phyloP scores from a whole-genome alignment of 1,140 invertebrate genomes.

The Drosophila nannoptera region DNA sequence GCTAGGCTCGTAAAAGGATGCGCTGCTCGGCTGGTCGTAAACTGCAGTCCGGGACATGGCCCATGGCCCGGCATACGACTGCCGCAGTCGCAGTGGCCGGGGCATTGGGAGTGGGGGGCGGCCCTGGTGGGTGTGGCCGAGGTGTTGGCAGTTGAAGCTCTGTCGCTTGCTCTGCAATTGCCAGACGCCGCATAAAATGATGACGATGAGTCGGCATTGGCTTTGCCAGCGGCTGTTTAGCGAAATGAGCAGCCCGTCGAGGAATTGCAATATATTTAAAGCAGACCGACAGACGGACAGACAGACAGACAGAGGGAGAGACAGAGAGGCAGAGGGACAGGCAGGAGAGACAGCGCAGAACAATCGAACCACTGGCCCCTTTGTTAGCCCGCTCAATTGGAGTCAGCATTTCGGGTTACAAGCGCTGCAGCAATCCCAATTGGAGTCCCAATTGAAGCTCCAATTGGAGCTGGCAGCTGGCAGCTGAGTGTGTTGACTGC shows the following conservation, averaged over 20 bases:
- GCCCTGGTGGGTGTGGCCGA: background rate
- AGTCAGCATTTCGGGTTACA: slow-evolving; percentile 23
- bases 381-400: slow-evolving; percentile 47
- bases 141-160: slow-evolving; percentile 15
- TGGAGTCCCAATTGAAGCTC: background rate
- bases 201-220: slow-evolving; percentile 35
- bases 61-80: slow-evolving; percentile 4
- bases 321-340: background rate
- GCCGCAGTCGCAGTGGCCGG: too few species aligned
- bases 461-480: background rate
- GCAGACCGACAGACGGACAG: background rate
- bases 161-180: slow-evolving; percentile 66
- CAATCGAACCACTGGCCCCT: slow-evolving; percentile 23
- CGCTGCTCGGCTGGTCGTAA: slow-evolving; percentile 16
- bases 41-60: slow-evolving; percentile 21
- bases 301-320: background rate
- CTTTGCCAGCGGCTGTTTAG: slow-evolving; percentile 51
- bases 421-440: slow-evolving; percentile 4
- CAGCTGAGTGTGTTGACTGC: background rate
- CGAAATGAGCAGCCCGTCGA: slow-evolving; percentile 52
- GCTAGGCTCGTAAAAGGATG: slow-evolving; percentile 17
- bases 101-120: background rate
- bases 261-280: slow-evolving; percentile 47
- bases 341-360: background rate
- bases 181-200: slow-evolving; percentile 54